Percentiles rank a stretch among this genome's conserved stretches.
Evolutionary conservation across 2,888 invertebrate genomes (phyloP).

Genomic region (Drosophila merina): DNA sequence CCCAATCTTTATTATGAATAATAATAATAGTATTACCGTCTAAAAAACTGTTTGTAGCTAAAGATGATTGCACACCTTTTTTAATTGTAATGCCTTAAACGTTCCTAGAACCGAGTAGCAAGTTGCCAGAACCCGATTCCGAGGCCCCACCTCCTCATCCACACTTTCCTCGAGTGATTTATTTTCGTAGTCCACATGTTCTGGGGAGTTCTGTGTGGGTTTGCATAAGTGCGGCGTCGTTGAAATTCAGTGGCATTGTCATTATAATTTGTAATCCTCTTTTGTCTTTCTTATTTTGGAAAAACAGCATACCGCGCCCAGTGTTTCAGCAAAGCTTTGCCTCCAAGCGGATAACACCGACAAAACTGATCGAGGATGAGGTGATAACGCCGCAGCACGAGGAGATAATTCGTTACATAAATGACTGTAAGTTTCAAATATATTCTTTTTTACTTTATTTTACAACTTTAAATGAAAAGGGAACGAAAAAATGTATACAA

Average conservation of each 20-base stretch:
- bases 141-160: not conserved
- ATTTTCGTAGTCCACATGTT: constrained; percentile 56
- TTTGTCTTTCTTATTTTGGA: constrained; percentile 5
- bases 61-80: not conserved
- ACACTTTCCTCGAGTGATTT: constrained; percentile 40
- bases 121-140: constrained; percentile 15
- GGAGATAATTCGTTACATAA: constrained; percentile 93
- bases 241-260: constrained; percentile 27
- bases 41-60: not conserved
- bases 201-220: constrained; percentile 30
- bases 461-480: not conserved
- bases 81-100: constrained; percentile 3
- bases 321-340: constrained; percentile 87
- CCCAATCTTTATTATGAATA: no score
- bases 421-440: constrained; percentile 89
- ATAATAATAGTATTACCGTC: no score
- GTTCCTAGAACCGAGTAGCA: constrained; percentile 33
- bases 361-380: constrained; percentile 84
- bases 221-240: constrained; percentile 51
- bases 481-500: not conserved
- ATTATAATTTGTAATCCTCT: constrained; percentile 61
- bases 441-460: not conserved
- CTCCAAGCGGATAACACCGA: constrained; percentile 83
- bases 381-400: constrained; percentile 91
- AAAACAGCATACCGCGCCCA: constrained; percentile 90